Evolutionary conservation across 2,888 invertebrate genomes (phyloP).

Genomic region (Idaea biselata): DNA sequence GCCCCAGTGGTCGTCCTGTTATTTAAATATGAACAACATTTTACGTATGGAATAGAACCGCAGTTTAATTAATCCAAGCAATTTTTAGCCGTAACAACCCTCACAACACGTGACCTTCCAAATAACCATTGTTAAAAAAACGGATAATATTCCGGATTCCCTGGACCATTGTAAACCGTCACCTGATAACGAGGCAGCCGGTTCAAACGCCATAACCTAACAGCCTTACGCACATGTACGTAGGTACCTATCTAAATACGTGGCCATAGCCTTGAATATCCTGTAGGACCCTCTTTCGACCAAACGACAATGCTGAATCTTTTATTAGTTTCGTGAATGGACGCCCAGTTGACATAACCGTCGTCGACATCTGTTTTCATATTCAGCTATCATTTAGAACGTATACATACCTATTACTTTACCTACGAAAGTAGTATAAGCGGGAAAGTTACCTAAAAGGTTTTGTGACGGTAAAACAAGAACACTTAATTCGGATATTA

Average conservation of each 20-base stretch:
- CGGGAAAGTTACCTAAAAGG: neutral
- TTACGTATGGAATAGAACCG: neutral
- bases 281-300: constrained; percentile 63
- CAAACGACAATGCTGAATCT: constrained; percentile 77
- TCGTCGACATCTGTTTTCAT: constrained; percentile 77
- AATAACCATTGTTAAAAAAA: constrained; percentile 30
- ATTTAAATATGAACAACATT: neutral
- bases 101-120: constrained; percentile 10
- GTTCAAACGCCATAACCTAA: constrained; percentile 46
- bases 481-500: neutral
- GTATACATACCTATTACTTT: constrained; percentile 33
- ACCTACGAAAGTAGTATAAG: neutral
- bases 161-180: constrained; percentile 58
- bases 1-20: no score
- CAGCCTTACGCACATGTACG: constrained; percentile 44
- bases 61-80: neutral
- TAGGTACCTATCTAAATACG: constrained; percentile 36
- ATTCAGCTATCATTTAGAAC: constrained; percentile 63
- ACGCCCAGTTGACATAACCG: constrained; percentile 77
- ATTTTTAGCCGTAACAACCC: constrained; percentile 1
- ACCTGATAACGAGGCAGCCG: constrained; percentile 57
- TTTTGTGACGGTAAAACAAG: neutral
- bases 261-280: constrained; percentile 57
- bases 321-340: constrained; percentile 78
- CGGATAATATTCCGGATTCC: constrained; percentile 42